Conservation (phyloP, 2,113 vertebrate genomes). For the Chaenogobius annularis region DNA sequence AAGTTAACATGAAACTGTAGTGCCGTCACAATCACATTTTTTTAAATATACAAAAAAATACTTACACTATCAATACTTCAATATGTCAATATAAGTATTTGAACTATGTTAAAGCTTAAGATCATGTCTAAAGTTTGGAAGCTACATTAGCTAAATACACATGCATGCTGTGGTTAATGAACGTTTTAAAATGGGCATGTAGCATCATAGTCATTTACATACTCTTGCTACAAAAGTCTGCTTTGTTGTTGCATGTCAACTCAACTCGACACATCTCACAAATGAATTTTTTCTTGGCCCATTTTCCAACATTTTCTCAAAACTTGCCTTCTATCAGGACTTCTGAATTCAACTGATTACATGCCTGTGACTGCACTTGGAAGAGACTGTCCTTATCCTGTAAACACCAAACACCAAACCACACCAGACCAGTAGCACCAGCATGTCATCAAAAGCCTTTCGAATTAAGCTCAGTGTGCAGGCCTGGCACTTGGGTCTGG, state of each 20-base stretch:
- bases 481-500: slow-evolving; percentile 56
- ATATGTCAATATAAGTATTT: too few species aligned
- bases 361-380: slow-evolving; percentile 15
- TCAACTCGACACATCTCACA: slow-evolving; percentile 3
- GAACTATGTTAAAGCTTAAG: too few species aligned
- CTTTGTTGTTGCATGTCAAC: not conserved
- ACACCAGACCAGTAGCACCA: slow-evolving; percentile 58
- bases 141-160: not conserved
- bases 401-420: slow-evolving; percentile 19
- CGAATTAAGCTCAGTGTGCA: slow-evolving; percentile 47
- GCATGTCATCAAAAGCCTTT: slow-evolving; percentile 61
- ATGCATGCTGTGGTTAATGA: not conserved
- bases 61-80: too few species aligned
- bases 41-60: too few species aligned
- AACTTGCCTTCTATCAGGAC: slow-evolving; percentile 7
- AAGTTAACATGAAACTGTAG: too few species aligned
- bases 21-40: too few species aligned
- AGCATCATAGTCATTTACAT: not conserved
- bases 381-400: not conserved
- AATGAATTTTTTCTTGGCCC: slow-evolving; percentile 8
- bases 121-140: not conserved
- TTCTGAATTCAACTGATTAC: slow-evolving; percentile 33
- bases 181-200: not conserved
- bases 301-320: slow-evolving; percentile 9
- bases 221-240: not conserved